Percentiles rank a stretch among this genome's conserved stretches.
phyloP scores from a whole-genome alignment of 2,797 vertebrate species.

The Spea hammondii region DNA sequence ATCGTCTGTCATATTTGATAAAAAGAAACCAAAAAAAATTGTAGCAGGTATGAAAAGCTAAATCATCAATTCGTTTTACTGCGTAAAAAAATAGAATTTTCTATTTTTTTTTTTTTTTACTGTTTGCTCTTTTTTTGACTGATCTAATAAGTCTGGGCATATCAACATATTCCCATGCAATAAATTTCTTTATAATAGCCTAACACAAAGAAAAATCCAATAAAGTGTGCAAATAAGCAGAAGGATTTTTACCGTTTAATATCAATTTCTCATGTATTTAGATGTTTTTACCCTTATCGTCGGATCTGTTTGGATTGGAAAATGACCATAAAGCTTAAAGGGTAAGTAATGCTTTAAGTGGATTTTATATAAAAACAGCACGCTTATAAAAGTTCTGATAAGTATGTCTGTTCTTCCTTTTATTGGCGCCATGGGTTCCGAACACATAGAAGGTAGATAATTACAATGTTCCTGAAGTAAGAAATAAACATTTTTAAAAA shows the following conservation, averaged over 20 bases:
- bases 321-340: neutral
- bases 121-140: neutral
- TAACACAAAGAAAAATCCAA: slow-evolving; percentile 12
- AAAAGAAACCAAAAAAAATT: neutral
- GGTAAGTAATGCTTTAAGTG: too few relatives aligned
- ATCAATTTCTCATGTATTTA: neutral
- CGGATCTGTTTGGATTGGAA: slow-evolving; percentile 5
- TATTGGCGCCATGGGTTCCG: too few relatives aligned
- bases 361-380: too few relatives aligned
- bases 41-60: neutral
- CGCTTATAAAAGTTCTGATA: too few relatives aligned
- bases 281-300: neutral
- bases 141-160: slow-evolving; percentile 24
- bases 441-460: too few relatives aligned
- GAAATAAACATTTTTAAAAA: too few relatives aligned
- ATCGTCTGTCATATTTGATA: neutral
- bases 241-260: neutral
- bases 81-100: neutral
- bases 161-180: slow-evolving; percentile 8
- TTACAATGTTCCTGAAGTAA: too few relatives aligned
- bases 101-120: neutral
- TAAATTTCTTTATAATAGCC: slow-evolving; percentile 15
- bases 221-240: neutral
- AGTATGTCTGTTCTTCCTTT: too few relatives aligned
- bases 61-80: slow-evolving; percentile 12